Percentiles rank a stretch among this genome's conserved stretches.
phyloP scores from a whole-genome alignment of 2,888 invertebrate species.

The Chaetoderma sp. region DNA sequence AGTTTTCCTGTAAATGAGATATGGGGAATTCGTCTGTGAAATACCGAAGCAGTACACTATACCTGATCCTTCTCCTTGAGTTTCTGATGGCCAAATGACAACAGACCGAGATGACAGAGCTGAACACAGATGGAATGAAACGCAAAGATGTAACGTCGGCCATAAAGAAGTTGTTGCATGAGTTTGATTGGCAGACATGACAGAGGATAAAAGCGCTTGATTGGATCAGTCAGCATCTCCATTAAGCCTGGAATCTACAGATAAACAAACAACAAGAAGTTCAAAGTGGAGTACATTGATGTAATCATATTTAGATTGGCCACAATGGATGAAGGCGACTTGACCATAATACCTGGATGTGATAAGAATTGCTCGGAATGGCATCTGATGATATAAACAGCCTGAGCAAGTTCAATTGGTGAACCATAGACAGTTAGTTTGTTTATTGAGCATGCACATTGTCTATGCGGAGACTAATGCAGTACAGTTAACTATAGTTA shows the following conservation, averaged over 20 bases:
- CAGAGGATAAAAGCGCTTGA: constrained; percentile 77
- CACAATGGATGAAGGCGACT: too few relatives aligned
- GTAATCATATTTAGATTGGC: background rate
- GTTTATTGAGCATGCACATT: too few relatives aligned
- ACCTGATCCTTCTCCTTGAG: constrained; percentile 79
- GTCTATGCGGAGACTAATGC: too few relatives aligned
- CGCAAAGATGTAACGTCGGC: constrained; percentile 75
- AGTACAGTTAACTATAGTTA: too few relatives aligned
- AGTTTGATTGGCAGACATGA: constrained; percentile 74
- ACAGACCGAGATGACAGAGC: constrained; percentile 77
- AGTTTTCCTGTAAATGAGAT: too few relatives aligned
- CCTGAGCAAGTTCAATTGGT: too few relatives aligned
- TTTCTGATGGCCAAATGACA: constrained; percentile 78
- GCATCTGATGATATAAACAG: too few relatives aligned
- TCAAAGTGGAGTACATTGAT: background rate
- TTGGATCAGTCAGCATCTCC: constrained; percentile 76
- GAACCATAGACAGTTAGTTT: too few relatives aligned
- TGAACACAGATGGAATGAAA: constrained; percentile 74
- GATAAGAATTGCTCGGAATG: too few relatives aligned
- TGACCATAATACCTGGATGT: too few relatives aligned
- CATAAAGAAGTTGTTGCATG: constrained; percentile 72
- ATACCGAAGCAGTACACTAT: background rate
- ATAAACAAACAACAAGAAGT: background rate
- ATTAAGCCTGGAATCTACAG: constrained; percentile 73
- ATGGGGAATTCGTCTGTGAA: too few relatives aligned